A percentile compares a stretch with the other conserved stretches of the same genome.
Evolutionary conservation across 2,888 invertebrate species (phyloP).

Genomic region (Phragmatobia fuliginosa): DNA sequence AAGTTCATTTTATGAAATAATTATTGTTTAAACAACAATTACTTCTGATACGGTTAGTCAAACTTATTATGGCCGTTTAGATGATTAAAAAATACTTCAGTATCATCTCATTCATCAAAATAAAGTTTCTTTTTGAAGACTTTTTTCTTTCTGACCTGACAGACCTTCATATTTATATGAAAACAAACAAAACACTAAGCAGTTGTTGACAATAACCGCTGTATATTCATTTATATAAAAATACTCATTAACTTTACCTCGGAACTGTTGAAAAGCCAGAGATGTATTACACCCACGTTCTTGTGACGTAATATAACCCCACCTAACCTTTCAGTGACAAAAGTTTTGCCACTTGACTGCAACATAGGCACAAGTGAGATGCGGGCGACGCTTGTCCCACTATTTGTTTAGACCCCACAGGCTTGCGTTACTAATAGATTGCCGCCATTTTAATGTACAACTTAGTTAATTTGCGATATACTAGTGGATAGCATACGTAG

Average conservation of each 20-base stretch:
- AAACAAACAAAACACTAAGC: neutral
- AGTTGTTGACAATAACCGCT: neutral
- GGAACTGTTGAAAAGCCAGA: neutral
- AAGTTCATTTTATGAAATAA: too few relatives aligned
- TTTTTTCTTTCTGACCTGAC: too few relatives aligned
- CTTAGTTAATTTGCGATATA: slow-evolving; percentile 42
- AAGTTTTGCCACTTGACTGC: slow-evolving; percentile 3
- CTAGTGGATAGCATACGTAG: slow-evolving; percentile 35
- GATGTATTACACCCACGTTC: neutral
- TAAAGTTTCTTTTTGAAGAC: too few relatives aligned
- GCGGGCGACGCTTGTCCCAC: slow-evolving; percentile 37
- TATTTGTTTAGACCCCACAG: slow-evolving; percentile 47
- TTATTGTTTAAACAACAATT: too few relatives aligned
- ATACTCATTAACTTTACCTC: neutral
- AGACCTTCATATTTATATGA: neutral
- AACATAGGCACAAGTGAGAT: slow-evolving; percentile 35
- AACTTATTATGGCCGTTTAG: too few relatives aligned
- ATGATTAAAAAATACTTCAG: neutral
- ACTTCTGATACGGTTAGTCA: too few relatives aligned
- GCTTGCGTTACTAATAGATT: slow-evolving; percentile 46
- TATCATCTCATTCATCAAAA: neutral
- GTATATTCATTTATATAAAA: neutral
- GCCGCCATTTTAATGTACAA: slow-evolving; percentile 45
- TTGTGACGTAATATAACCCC: neutral
- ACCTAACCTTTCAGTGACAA: neutral